Evolutionary conservation across 2,888 invertebrate genomes (phyloP).

Genomic region (Eucera pruinosa): DNA sequence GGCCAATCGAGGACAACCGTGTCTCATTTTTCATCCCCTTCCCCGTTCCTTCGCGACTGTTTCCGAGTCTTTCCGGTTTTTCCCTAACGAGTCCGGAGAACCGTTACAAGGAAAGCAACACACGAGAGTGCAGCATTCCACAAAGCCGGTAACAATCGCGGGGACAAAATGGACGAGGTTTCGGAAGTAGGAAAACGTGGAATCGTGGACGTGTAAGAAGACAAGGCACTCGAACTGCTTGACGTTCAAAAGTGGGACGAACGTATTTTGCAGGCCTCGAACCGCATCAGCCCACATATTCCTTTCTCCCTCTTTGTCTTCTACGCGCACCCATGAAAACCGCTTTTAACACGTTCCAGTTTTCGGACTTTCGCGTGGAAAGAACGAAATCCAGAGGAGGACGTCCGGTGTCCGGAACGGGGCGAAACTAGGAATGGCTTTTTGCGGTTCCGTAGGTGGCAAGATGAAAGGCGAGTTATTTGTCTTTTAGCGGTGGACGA

Average conservation of each 20-base stretch:
- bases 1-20: too few relatives aligned
- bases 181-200: neutral
- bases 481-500: slow-evolving; percentile 55
- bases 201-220: slow-evolving; percentile 10
- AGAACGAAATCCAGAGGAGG: slow-evolving; percentile 59
- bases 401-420: slow-evolving; percentile 54
- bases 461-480: slow-evolving; percentile 55
- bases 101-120: neutral
- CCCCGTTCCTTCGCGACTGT: too few relatives aligned
- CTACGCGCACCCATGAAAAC: slow-evolving; percentile 28
- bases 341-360: slow-evolving; percentile 59
- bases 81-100: neutral
- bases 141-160: neutral
- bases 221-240: slow-evolving; percentile 13
- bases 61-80: too few relatives aligned
- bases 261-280: slow-evolving; percentile 26
- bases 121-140: neutral
- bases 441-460: slow-evolving; percentile 56
- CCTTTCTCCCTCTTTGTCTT: neutral
- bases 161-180: neutral
- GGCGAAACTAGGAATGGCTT: slow-evolving; percentile 55
- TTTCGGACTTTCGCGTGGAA: slow-evolving; percentile 41
- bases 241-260: slow-evolving; percentile 10
- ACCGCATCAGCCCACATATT: neutral
- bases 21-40: too few relatives aligned